phyloP scores from a whole-genome alignment of 2,113 vertebrate genomes.

The Rutilus rutilus region DNA sequence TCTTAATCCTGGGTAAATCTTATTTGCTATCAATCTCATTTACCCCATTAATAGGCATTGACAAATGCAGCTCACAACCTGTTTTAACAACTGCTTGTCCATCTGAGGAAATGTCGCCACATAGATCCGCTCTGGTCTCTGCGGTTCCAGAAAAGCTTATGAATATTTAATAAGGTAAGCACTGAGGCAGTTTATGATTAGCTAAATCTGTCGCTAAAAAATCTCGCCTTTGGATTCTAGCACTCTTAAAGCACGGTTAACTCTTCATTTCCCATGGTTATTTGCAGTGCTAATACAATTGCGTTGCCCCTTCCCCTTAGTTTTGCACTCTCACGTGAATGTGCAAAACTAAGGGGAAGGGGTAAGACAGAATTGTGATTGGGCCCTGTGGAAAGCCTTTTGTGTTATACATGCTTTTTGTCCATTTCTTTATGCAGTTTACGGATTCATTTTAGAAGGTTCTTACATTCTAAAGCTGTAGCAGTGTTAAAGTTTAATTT shows the following conservation, averaged over 20 bases:
- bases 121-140: neutral
- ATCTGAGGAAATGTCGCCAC: neutral
- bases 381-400: neutral
- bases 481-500: conserved; percentile 1
- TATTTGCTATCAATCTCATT: neutral
- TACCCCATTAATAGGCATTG: no score
- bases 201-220: neutral
- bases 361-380: no score
- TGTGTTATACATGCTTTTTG: neutral
- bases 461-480: conserved; percentile 16
- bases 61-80: no score
- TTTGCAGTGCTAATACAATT: neutral
- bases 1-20: neutral
- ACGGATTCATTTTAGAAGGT: neutral
- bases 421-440: neutral
- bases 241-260: neutral
- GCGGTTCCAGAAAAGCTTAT: neutral
- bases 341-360: no score
- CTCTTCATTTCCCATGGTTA: neutral
- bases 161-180: conserved; percentile 4
- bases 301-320: neutral
- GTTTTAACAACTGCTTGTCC: neutral
- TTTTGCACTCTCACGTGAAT: no score
- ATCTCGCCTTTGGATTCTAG: neutral
- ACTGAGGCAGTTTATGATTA: neutral